These are phyloP conservation scores for Drosophila pruinosa DNA, from an alignment of 1,140 invertebrate species.

Conservation along the genomic window DNA sequence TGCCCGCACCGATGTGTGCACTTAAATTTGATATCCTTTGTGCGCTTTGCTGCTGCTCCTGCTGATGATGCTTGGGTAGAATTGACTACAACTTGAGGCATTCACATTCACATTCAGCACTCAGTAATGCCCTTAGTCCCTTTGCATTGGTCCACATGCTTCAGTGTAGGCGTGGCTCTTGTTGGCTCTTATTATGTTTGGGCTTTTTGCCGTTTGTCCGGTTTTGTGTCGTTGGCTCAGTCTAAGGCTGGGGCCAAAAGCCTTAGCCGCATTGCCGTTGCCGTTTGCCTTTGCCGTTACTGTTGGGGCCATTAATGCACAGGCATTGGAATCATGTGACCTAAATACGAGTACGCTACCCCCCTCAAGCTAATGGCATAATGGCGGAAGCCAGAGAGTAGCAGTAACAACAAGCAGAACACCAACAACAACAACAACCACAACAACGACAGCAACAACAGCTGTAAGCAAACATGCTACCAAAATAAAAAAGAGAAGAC, in stretches of 20 bases:
- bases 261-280: slow-evolving; percentile 53
- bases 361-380: slow-evolving; percentile 72
- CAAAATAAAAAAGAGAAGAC: slow-evolving; percentile 29
- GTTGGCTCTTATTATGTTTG: slow-evolving; percentile 55
- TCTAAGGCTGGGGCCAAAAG: not conserved
- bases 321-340: slow-evolving; percentile 61
- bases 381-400: slow-evolving; percentile 60
- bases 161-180: slow-evolving; percentile 39
- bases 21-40: slow-evolving; percentile 80
- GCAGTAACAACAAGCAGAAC: slow-evolving; percentile 30
- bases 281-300: slow-evolving; percentile 14
- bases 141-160: not conserved
- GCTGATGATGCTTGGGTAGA: slow-evolving; percentile 27
- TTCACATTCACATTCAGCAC: slow-evolving; percentile 37
- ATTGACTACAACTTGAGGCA: slow-evolving; percentile 58
- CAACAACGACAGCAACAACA: slow-evolving; percentile 11
- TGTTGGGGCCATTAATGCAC: slow-evolving; percentile 67
- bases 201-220: slow-evolving; percentile 56
- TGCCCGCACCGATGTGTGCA: slow-evolving; percentile 46
- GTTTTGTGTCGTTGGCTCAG: slow-evolving; percentile 52
- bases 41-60: slow-evolving; percentile 30
- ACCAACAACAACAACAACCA: not conserved
- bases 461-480: slow-evolving; percentile 61
- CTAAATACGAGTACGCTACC: slow-evolving; percentile 71
- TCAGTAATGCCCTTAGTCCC: slow-evolving; percentile 4